Evolutionary conservation across 2,888 invertebrate genomes (phyloP), one percentile per base, ranked within the genome.

Genomic region (Galeopsomyia nigrocyanea): DNA sequence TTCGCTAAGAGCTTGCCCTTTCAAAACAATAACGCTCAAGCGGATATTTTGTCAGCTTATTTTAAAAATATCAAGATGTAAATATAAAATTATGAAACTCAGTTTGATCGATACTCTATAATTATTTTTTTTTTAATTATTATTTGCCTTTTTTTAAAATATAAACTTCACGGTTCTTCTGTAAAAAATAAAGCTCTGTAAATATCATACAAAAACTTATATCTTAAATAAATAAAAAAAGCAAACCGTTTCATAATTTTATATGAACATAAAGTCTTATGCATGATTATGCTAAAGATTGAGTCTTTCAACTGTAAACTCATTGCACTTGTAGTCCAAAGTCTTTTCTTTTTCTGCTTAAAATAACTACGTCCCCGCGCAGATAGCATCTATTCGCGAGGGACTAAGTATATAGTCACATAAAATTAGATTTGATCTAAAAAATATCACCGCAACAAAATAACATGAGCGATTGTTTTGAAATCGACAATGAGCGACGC

Each of bases 101-200:
- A 21, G 64, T 46, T 51, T 53, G 50, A 26, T 62, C 22, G 26
- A 9, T 53, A 17, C 53, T 6, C 17, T 21, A 21, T 53, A 21
- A 14, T 53, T 31, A 53, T 46, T 70, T 70, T 58, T 58, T 31
- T 50, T 46, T 21, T n/a, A n/a, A 5, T 22, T 22, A 39, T 39
- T 39, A 39, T 13, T 39, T 39, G 39, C 46, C 46, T 21, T 58
- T 31, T 26, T 53, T 3, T 26, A 3, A 26, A 17, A 62, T 56
- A 60, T 50, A 61, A 66, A 58, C 51, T 70, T 19, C n/a, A 10
- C 19, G 39, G 22, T 51, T 47, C 7, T 64, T 64, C 46, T 63
- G 50, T 61, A 60, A 65, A 61, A 26, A 68, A 68, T 68, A 68
- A 68, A 68, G 5, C 53, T 68, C 53, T 68, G 53, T 61, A 68